Evolutionary conservation across 2,113 vertebrate species (phyloP).

Genomic region (Coturnix japonica): DNA sequence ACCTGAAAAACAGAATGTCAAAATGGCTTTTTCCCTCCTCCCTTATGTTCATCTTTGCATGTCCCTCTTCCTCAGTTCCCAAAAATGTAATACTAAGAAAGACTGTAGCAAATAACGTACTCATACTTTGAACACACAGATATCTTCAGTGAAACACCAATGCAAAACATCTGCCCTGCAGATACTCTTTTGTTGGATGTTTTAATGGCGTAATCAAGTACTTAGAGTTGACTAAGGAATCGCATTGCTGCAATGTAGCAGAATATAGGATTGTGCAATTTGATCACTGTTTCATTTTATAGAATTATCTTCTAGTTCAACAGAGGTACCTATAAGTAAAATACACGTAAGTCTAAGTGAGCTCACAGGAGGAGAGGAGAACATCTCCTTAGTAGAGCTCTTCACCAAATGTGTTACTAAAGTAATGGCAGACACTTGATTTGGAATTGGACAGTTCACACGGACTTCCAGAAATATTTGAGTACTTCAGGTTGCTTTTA

Average conservation of each 20-base stretch:
- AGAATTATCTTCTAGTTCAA: not conserved
- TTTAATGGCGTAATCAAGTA: not conserved
- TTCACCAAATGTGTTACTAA: not conserved
- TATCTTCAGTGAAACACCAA: not conserved
- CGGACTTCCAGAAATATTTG: not conserved
- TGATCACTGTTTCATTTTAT: not conserved
- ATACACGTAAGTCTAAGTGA: not conserved
- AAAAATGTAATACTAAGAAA: not conserved
- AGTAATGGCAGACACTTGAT: not conserved
- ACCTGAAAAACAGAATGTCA: not conserved
- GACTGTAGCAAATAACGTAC: not conserved
- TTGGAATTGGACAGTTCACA: not conserved
- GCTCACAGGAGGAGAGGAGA: not conserved
- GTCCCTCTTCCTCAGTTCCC: not conserved
- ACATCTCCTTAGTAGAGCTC: not conserved
- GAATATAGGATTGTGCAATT: not conserved
- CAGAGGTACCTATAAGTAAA: not conserved
- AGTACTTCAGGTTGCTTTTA: not conserved
- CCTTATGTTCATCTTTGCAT: not conserved
- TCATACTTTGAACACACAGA: fast-evolving
- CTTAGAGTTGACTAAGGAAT: not conserved
- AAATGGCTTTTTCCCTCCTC: not conserved
- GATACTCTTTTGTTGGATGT: not conserved
- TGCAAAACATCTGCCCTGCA: not conserved
- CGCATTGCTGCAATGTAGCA: not conserved